A percentile compares a stretch with the other conserved stretches of the same genome.
Conservation (phyloP, 2,113 vertebrate genomes). For the Pica pica region DNA sequence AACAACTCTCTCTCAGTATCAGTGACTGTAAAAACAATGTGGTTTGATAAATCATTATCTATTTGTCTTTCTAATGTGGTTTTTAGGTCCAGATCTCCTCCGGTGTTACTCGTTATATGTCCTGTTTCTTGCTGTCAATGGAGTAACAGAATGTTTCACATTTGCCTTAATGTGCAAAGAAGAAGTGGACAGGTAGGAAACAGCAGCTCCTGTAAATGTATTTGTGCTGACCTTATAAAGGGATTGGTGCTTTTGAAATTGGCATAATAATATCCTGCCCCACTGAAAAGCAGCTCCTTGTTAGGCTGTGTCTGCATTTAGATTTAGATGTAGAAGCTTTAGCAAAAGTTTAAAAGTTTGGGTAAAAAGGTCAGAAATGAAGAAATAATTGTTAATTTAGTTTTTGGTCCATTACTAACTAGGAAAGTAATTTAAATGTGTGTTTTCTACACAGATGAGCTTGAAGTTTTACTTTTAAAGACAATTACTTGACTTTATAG, state of each 20-base stretch:
- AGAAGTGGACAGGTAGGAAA: slow-evolving; percentile 88
- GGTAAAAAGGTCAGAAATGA: not conserved
- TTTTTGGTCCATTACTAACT: not conserved
- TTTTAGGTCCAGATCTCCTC: slow-evolving; percentile 85
- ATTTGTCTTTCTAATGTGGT: not conserved
- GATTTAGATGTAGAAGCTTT: not conserved
- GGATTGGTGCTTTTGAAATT: not conserved
- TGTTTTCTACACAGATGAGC: not conserved
- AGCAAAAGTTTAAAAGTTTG: not conserved
- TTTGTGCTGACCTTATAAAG: not conserved
- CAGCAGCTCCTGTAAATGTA: not conserved
- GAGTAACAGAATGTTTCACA: slow-evolving; percentile 92
- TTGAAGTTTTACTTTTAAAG: not conserved
- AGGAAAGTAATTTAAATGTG: not conserved
- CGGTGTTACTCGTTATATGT: slow-evolving; percentile 89
- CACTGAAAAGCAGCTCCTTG: not conserved
- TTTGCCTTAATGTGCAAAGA: slow-evolving; percentile 94
- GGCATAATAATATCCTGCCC: not conserved
- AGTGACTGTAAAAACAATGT: not conserved
- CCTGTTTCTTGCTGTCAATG: slow-evolving; percentile 90
- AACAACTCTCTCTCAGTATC: not conserved
- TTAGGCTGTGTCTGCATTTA: not conserved
- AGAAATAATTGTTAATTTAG: not conserved
- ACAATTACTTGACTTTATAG: not conserved
- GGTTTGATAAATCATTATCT: not conserved